phyloP scores from a whole-genome alignment of 1,140 invertebrate species.

The Drosophila arizonae region DNA sequence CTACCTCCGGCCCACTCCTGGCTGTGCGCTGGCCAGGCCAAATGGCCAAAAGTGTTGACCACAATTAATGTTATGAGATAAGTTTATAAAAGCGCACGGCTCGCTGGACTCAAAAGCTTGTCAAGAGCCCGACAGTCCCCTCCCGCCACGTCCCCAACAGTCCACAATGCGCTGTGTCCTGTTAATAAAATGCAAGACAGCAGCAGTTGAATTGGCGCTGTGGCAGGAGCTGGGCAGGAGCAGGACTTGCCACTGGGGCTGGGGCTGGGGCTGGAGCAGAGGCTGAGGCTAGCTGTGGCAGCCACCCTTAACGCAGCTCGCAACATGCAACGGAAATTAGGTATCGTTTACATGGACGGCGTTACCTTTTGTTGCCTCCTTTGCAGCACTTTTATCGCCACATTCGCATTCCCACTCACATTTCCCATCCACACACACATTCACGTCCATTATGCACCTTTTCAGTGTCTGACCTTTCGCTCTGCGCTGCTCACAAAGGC shows the following conservation, averaged over 20 bases:
- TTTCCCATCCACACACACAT: constrained; percentile 24
- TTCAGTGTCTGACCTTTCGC: constrained; percentile 24
- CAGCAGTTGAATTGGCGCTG: not conserved
- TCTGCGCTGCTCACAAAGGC: constrained; percentile 39
- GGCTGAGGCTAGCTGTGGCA: not conserved
- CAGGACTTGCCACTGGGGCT: not conserved
- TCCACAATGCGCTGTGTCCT: constrained; percentile 6
- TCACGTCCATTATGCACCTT: constrained; percentile 67
- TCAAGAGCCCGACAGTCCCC: constrained; percentile 20
- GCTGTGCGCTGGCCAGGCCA: constrained; percentile 46
- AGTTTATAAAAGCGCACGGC: constrained; percentile 75
- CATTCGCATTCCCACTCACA: constrained; percentile 11
- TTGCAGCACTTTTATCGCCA: constrained; percentile 30
- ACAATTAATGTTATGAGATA: constrained; percentile 82
- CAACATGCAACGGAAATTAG: constrained; percentile 70
- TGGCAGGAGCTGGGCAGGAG: not conserved
- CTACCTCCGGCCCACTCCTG: not conserved
- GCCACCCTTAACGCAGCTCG: constrained; percentile 6
- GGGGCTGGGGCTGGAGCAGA: too few relatives aligned
- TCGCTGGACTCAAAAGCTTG: constrained; percentile 45
- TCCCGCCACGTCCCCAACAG: not conserved
- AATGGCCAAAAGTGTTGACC: constrained; percentile 81
- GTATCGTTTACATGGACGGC: constrained; percentile 72
- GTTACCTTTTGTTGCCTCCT: constrained; percentile 38
- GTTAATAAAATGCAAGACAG: constrained; percentile 73